These are phyloP conservation scores for Leptopilina drosophilae DNA, from an alignment of 2,888 invertebrate genomes.

Conservation along the genomic window DNA sequence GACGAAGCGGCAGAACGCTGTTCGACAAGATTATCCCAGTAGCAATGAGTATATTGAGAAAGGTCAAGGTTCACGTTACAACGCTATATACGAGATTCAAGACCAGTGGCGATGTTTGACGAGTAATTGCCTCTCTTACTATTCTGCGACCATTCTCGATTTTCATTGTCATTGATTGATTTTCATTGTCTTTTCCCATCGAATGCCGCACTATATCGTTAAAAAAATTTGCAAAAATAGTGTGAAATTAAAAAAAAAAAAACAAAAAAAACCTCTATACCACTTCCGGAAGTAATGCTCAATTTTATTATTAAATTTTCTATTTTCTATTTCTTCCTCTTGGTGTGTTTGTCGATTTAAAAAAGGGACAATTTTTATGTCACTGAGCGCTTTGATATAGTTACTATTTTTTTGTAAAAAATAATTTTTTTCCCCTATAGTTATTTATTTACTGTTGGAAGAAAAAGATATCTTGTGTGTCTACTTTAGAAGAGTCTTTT, in stretches of 20 bases:
- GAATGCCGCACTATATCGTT: neutral
- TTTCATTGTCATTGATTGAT: too few species aligned
- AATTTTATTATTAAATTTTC: neutral
- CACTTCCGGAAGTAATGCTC: too few species aligned
- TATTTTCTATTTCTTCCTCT: neutral
- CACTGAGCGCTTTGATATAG: neutral
- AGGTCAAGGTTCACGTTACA: slow-evolving; percentile 63
- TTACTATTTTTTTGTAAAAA: neutral
- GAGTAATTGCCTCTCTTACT: slow-evolving; percentile 38
- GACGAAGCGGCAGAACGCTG: slow-evolving; percentile 21
- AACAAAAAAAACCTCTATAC: neutral
- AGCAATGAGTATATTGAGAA: slow-evolving; percentile 52
- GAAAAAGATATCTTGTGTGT: too few species aligned
- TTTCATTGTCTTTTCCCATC: slow-evolving; percentile 11
- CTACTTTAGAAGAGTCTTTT: neutral
- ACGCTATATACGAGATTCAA: slow-evolving; percentile 23
- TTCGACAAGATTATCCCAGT: slow-evolving; percentile 40
- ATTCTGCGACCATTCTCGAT: slow-evolving; percentile 5
- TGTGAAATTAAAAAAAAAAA: neutral
- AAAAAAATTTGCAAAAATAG: neutral
- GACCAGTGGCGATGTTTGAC: slow-evolving; percentile 40
- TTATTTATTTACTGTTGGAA: too few species aligned
- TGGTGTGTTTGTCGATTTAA: neutral
- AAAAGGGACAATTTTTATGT: neutral
- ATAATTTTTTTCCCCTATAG: neutral